Evolutionary conservation across 2,888 invertebrate species (phyloP).

Genomic region (Chrysomela aeneicollis): DNA sequence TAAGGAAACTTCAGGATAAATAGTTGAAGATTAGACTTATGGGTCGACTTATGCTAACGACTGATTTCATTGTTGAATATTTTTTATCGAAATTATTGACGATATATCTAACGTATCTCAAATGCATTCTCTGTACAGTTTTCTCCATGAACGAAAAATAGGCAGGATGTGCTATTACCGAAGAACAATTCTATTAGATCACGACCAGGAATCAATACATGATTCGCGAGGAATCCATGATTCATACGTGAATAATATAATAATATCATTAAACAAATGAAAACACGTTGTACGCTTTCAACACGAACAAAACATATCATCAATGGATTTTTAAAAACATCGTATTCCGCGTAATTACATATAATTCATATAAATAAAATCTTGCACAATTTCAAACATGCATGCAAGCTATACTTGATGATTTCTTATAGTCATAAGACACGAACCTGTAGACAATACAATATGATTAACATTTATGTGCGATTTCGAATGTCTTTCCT

Average conservation of each 20-base stretch:
- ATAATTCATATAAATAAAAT: constrained; percentile 41
- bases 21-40: too few species aligned
- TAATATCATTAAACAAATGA: constrained; percentile 21
- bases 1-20: too few species aligned
- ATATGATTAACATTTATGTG: constrained; percentile 9
- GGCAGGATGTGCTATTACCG: not conserved
- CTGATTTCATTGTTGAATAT: too few species aligned
- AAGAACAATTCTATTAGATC: not conserved
- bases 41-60: too few species aligned
- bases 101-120: too few species aligned
- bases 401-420: constrained; percentile 39
- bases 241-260: constrained; percentile 19
- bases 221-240: not conserved
- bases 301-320: constrained; percentile 36
- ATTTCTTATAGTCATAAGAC: constrained; percentile 25
- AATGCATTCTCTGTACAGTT: too few species aligned
- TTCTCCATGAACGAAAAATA: not conserved
- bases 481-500: constrained; percentile 17
- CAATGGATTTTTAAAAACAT: constrained; percentile 30
- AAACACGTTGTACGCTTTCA: constrained; percentile 28
- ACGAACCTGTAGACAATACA: not conserved
- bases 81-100: too few species aligned
- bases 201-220: not conserved
- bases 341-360: constrained; percentile 30
- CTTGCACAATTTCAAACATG: constrained; percentile 38